Conservation (phyloP, 1,140 invertebrate genomes). For the Chlorops oryzae region DNA sequence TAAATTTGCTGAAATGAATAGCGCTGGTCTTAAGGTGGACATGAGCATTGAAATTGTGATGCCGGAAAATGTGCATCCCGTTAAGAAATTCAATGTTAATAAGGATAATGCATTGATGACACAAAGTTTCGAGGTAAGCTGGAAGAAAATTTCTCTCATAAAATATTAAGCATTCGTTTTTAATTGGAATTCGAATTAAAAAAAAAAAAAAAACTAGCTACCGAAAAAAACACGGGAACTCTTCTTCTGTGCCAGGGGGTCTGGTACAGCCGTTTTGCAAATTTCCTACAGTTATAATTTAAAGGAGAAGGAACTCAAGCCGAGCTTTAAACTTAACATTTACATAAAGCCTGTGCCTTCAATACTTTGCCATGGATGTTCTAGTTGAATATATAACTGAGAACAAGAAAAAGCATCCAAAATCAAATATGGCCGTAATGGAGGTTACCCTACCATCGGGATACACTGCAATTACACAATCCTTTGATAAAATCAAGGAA, state of each 20-base stretch:
- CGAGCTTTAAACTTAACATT: slow-evolving; percentile 68
- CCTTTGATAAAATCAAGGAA: slow-evolving; percentile 23
- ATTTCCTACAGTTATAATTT: slow-evolving; percentile 74
- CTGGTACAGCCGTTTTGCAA: slow-evolving; percentile 70
- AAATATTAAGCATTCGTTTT: not conserved
- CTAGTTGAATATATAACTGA: slow-evolving; percentile 53
- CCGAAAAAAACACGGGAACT: slow-evolving; percentile 42
- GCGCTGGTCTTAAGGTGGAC: slow-evolving; percentile 30
- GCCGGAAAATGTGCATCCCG: slow-evolving; percentile 22
- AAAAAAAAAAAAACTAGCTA: no score
- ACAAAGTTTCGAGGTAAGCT: slow-evolving; percentile 27
- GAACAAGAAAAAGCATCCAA: slow-evolving; percentile 19
- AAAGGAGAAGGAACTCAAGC: slow-evolving; percentile 69
- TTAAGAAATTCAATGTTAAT: slow-evolving; percentile 24
- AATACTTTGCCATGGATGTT: slow-evolving; percentile 56
- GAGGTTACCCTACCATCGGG: slow-evolving; percentile 79
- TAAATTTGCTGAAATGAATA: slow-evolving; percentile 50
- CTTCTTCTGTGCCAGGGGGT: slow-evolving; percentile 60
- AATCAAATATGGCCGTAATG: slow-evolving; percentile 83
- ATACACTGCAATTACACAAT: slow-evolving; percentile 51
- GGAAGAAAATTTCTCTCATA: not conserved
- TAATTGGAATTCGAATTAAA: not conserved
- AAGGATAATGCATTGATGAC: slow-evolving; percentile 32
- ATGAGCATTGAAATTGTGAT: slow-evolving; percentile 24
- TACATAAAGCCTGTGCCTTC: slow-evolving; percentile 65